These are phyloP conservation scores for Eupithecia pulchellata DNA, from an alignment of 2,888 invertebrate species.

Conservation along the genomic window DNA sequence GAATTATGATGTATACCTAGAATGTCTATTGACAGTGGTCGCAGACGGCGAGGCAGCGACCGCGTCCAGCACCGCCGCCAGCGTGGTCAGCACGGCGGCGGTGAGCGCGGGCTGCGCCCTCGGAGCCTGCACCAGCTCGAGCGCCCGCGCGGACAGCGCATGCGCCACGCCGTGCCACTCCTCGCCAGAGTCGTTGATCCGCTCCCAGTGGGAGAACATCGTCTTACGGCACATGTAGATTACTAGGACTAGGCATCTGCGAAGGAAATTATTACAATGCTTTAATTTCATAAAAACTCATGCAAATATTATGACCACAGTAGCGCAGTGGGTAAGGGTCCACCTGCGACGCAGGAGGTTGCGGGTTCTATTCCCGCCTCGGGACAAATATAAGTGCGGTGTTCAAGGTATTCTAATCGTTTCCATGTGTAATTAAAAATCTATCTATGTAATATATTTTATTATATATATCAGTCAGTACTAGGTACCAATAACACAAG, in stretches of 20 bases:
- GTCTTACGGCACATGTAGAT: slow-evolving; percentile 95
- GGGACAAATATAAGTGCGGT: too few relatives aligned
- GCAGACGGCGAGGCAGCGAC: slow-evolving; percentile 55
- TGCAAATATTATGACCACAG: too few relatives aligned
- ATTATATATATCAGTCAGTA: too few relatives aligned
- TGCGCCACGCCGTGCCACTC: slow-evolving; percentile 79
- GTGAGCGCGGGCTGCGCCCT: slow-evolving; percentile 76
- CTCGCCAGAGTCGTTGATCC: slow-evolving; percentile 85
- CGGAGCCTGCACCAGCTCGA: slow-evolving; percentile 84
- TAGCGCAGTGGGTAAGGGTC: too few relatives aligned
- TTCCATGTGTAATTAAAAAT: too few relatives aligned
- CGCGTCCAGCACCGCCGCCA: slow-evolving; percentile 71
- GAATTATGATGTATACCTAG: neutral
- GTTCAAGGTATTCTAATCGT: too few relatives aligned
- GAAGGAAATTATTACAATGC: neutral
- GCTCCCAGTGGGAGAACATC: slow-evolving; percentile 81
- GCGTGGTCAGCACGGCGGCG: slow-evolving; percentile 72
- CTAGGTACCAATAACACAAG: too few relatives aligned
- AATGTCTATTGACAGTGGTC: slow-evolving; percentile 40
- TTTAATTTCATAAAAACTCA: neutral
- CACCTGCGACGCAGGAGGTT: too few relatives aligned
- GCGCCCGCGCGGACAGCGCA: slow-evolving; percentile 84
- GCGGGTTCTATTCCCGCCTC: too few relatives aligned
- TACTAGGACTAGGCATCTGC: slow-evolving; percentile 93
- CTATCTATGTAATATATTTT: too few relatives aligned